Percentiles rank a stretch among this genome's conserved stretches.
Evolutionary conservation across 1,140 invertebrate genomes (phyloP).

Genomic region (Colletes gigas): DNA sequence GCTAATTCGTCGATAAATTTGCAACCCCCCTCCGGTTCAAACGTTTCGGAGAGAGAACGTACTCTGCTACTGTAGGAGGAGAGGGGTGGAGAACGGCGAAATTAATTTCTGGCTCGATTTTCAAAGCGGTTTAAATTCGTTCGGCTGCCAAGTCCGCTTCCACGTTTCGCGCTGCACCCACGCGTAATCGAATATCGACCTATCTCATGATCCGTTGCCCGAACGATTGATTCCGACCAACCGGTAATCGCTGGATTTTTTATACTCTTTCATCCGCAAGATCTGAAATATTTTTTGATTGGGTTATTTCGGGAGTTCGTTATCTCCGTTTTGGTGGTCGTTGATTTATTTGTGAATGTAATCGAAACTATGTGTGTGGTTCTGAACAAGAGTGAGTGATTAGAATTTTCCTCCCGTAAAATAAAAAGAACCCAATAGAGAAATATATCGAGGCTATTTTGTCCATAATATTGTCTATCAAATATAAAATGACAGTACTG

Average conservation of each 20-base stretch:
- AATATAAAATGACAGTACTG: no score
- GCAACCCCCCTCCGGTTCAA: constrained; percentile 7
- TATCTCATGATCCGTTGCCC: neutral
- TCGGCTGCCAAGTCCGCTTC: neutral
- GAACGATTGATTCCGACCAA: neutral
- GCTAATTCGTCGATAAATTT: constrained; percentile 72
- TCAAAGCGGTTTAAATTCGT: constrained; percentile 40
- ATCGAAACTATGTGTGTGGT: no score
- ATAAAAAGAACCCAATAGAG: no score
- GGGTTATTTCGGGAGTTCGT: no score
- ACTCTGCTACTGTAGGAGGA: neutral
- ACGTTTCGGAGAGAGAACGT: no score
- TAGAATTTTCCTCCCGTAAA: no score
- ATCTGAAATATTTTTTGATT: no score
- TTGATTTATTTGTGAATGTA: no score
- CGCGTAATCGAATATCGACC: constrained; percentile 32
- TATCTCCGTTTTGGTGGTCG: no score
- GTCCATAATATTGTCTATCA: no score
- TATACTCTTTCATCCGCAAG: neutral
- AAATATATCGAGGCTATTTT: no score
- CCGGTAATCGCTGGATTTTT: neutral
- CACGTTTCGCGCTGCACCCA: neutral
- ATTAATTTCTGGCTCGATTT: constrained; percentile 53
- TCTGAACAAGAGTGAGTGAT: no score
- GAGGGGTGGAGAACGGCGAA: constrained; percentile 9